Evolutionary conservation across 2,888 invertebrate genomes (phyloP).

Genomic region (Neuroscelio doddi): DNA sequence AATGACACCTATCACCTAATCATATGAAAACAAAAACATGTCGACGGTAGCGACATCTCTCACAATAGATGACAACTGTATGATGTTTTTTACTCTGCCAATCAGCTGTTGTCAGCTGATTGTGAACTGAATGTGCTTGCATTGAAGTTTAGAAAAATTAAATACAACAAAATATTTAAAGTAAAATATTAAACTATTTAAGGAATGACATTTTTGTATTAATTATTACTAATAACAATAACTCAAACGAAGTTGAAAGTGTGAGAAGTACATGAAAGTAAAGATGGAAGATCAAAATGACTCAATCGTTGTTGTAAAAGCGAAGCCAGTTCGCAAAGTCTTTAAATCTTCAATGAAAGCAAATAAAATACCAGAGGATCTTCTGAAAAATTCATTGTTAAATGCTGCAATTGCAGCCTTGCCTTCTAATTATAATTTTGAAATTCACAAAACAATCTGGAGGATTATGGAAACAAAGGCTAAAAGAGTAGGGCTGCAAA

Average conservation of each 20-base stretch:
- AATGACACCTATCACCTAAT: no score
- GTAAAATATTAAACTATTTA: no score
- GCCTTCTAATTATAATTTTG: conserved; percentile 97
- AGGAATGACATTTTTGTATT: no score
- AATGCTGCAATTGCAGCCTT: conserved; percentile 83
- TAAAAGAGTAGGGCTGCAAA: conserved; percentile 93
- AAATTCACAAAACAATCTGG: conserved; percentile 98
- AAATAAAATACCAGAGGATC: conserved; percentile 86
- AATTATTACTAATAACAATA: not conserved
- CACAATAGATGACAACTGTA: no score
- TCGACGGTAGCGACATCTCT: no score
- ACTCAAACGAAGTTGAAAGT: not conserved
- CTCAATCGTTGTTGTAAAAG: conserved; percentile 80
- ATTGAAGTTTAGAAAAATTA: no score
- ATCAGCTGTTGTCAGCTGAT: no score
- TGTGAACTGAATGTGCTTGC: no score
- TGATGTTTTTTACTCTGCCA: no score
- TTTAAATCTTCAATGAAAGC: conserved; percentile 83
- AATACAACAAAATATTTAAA: no score
- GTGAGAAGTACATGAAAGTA: not conserved
- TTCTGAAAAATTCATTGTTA: conserved; percentile 82
- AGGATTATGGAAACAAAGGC: conserved; percentile 88
- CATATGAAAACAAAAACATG: no score
- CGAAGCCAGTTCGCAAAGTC: conserved; percentile 85
- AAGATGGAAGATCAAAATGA: conserved; percentile 63